These are phyloP conservation scores for Vandiemenella viatica DNA, from an alignment of 2,888 invertebrate genomes.

Conservation along the genomic window DNA sequence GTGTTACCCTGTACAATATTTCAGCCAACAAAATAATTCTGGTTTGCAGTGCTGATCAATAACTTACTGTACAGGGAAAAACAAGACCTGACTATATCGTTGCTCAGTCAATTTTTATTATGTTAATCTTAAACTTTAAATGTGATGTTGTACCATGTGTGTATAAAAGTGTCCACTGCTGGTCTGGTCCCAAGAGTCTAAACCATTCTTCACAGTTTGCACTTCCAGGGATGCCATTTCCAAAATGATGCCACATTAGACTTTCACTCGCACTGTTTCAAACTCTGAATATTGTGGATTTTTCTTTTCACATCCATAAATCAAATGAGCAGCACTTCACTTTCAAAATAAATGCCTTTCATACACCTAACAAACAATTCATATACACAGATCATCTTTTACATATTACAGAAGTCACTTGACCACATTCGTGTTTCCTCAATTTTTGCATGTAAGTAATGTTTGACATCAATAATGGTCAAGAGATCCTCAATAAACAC, in stretches of 20 bases:
- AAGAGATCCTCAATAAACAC: slow-evolving; percentile 6
- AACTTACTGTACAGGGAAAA: neutral
- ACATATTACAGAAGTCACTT: slow-evolving; percentile 1
- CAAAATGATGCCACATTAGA: neutral
- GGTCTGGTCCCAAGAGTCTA: slow-evolving; percentile 11
- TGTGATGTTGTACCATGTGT: neutral
- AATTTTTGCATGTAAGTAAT: slow-evolving; percentile 9
- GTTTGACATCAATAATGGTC: slow-evolving; percentile 7
- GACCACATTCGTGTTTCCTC: neutral
- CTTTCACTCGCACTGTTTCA: neutral
- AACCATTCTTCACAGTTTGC: slow-evolving; percentile 4
- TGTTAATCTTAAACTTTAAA: too few species aligned
- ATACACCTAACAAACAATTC: slow-evolving; percentile 10
- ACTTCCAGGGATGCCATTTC: too few species aligned
- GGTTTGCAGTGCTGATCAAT: too few species aligned
- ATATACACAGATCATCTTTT: slow-evolving; percentile 2
- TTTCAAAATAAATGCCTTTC: slow-evolving; percentile 9
- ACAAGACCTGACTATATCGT: neutral
- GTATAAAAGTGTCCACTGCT: slow-evolving; percentile 7
- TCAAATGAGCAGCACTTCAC: neutral
- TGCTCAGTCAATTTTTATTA: neutral
- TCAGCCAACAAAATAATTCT: too few species aligned
- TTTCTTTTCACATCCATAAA: too few species aligned
- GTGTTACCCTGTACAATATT: neutral
- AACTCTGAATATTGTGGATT: too few species aligned